Evolutionary conservation across 2,113 vertebrate species (phyloP).

Genomic region (Oncorhynchus keta): DNA sequence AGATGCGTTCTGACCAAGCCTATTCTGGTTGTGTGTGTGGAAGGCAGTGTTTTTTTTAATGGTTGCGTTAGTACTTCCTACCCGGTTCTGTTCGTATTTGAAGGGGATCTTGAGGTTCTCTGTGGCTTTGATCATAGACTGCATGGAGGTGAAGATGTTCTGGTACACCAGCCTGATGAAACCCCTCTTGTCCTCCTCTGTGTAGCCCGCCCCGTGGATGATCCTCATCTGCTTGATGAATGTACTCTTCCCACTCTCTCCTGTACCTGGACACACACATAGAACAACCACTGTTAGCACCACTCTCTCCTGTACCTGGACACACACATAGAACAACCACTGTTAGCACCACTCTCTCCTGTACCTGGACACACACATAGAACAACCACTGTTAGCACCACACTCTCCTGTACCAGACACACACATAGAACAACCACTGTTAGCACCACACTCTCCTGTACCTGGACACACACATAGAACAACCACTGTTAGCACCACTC

Average conservation of each 20-base stretch:
- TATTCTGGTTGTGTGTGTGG: neutral
- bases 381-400: too few species aligned
- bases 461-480: too few species aligned
- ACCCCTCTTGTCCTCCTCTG: conserved; percentile 82
- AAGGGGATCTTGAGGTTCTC: conserved; percentile 83
- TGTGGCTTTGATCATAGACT: conserved; percentile 83
- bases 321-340: too few species aligned
- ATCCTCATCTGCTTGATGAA: conserved; percentile 96
- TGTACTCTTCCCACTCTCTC: conserved; percentile 91
- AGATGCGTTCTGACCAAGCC: neutral
- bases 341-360: too few species aligned
- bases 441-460: neutral
- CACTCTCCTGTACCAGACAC: neutral
- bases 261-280: conserved; percentile 71
- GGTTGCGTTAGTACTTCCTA: conserved; percentile 41
- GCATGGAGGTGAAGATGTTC: conserved; percentile 85
- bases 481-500: too few species aligned
- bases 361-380: too few species aligned
- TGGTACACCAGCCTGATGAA: conserved; percentile 86
- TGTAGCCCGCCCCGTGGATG: conserved; percentile 86
- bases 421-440: neutral
- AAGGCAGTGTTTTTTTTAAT: neutral
- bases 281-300: neutral
- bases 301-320: neutral
- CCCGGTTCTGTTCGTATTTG: conserved; percentile 79